Base-by-base conservation (phyloP, 2,888 invertebrate species). In the Galeruca laticollis region DNA sequence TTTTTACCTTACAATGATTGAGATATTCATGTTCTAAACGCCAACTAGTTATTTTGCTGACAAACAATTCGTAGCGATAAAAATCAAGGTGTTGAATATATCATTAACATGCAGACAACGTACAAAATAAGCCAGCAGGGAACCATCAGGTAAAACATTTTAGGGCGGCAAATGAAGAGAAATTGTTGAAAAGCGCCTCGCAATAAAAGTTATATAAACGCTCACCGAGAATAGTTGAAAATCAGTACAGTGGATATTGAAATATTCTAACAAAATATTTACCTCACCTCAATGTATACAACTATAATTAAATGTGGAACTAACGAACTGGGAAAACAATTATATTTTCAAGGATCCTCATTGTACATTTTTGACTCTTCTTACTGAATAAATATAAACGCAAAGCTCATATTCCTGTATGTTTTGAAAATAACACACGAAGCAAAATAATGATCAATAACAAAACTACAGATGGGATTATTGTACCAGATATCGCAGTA, bases 181-280 rank as follows among this genome's bases (percentile, higher is more conserved):
- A 70, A 72, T 72, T 5, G 70, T 43, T 13, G 37, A 56, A 62
- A 67, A 60, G 63, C 54, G 56, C 40, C 68, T 56, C 40, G 69
- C 69, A 72, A 72, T 72, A 67, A 69, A 63, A 64, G 72, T 69
- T 67, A 69, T 57, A 5, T 26, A 69, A 62, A 69, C 67, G 67
- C 47, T 60, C 56, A 47, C 26, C 11, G 5, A 26, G 31, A 31
- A 31, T 31, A 26, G 21, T 31, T 26, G 54, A 54, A n/a, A 54
- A 31, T 54, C 54, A 21, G 13, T 26, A 21, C 21, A 5, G 20
- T 20, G 54, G n/a, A 31, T 31, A 54, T 31, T 54, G 54, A 33
- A 54, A 54, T 26, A 26, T 54, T 54, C 10, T 15, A 20, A 18
- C 49, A 43, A 43, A 43, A 26, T 26, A 26, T 26, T 26, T 26